Evolutionary conservation across 2,888 invertebrate species (phyloP).

Genomic region (Ischnura elegans): DNA sequence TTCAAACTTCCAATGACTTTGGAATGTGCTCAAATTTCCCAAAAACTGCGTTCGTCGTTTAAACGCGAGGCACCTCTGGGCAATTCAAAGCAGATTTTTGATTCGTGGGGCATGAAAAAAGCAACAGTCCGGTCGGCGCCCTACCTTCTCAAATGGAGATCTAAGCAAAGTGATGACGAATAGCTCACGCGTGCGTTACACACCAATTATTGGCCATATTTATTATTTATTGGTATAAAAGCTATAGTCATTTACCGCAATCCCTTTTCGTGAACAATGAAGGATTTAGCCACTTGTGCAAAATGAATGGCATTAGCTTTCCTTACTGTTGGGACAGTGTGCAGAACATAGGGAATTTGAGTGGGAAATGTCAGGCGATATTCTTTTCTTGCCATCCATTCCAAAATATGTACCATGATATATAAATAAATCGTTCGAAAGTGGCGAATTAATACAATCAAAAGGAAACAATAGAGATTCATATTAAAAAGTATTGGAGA

Average conservation of each 20-base stretch:
- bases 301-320: too few relatives aligned
- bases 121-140: background rate
- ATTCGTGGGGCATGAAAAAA: background rate
- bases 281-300: background rate
- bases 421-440: too few relatives aligned
- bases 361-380: too few relatives aligned
- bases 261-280: background rate
- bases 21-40: background rate
- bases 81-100: background rate
- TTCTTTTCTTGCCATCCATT: too few relatives aligned
- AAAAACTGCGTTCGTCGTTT: background rate
- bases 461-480: too few relatives aligned
- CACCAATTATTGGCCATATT: background rate
- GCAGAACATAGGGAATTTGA: too few relatives aligned
- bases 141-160: too few relatives aligned
- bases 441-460: too few relatives aligned
- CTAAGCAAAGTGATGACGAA: background rate
- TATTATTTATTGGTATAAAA: background rate
- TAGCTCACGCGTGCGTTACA: too few relatives aligned
- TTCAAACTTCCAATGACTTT: background rate
- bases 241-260: background rate
- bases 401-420: too few relatives aligned
- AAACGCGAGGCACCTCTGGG: background rate
- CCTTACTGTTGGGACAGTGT: background rate
- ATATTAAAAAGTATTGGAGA: too few relatives aligned